A percentile compares a stretch with the other conserved stretches of the same genome.
phyloP scores from a whole-genome alignment of 2,113 vertebrate genomes.

The Alligator mississippiensis region DNA sequence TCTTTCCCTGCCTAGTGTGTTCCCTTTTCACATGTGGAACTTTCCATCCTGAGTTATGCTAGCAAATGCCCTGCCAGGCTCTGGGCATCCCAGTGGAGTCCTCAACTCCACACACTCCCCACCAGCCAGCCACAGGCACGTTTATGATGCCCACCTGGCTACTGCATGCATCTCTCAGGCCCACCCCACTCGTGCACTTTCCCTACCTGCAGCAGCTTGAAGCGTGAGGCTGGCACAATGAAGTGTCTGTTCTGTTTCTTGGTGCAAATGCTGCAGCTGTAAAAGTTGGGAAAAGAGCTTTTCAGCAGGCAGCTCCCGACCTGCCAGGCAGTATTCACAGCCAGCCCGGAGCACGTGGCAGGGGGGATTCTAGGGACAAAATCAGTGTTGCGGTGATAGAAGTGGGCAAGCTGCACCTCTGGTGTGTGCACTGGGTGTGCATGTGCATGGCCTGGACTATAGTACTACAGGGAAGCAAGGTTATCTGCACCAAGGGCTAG shows the following conservation, averaged over 20 bases:
- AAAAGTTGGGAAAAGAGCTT: constrained; percentile 52
- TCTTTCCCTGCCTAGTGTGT: background rate
- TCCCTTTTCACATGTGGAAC: background rate
- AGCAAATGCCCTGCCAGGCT: background rate
- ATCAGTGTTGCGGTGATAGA: background rate
- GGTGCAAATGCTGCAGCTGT: constrained; percentile 95
- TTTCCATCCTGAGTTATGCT: background rate
- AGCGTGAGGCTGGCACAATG: constrained; percentile 88
- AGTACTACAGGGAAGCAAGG: background rate
- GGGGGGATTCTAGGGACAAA: background rate
- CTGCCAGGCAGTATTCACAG: background rate
- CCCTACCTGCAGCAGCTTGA: constrained; percentile 91
- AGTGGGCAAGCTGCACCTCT: background rate
- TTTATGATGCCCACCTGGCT: background rate
- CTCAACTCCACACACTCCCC: background rate
- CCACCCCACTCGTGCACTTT: background rate
- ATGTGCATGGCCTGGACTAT: background rate
- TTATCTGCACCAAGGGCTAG: background rate
- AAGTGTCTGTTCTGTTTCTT: constrained; percentile 97
- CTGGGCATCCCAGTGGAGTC: background rate
- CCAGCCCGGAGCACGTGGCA: background rate
- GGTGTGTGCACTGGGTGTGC: background rate
- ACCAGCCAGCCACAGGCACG: background rate
- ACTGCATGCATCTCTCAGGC: background rate
- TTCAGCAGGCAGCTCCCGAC: background rate